A percentile compares a stretch with the other conserved stretches of the same genome.
Conservation (phyloP, 2,797 vertebrate genomes). For the Nannoperca australis region DNA sequence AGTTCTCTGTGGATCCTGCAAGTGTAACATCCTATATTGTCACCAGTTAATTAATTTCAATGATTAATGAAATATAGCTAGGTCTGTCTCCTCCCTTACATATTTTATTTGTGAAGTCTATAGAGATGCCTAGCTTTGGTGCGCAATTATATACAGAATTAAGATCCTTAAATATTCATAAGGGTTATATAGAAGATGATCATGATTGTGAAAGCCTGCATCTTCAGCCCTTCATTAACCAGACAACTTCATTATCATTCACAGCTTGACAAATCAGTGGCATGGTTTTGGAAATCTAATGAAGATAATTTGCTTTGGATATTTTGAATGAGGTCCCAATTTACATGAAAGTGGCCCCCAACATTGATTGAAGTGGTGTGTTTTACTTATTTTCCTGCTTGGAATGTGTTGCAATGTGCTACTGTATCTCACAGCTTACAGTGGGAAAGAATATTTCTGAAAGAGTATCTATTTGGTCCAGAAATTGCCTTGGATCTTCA, state of each 20-base stretch:
- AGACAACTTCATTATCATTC: slow-evolving; percentile 85
- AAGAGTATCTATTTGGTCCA: slow-evolving; percentile 4
- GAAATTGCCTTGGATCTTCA: slow-evolving; percentile 30
- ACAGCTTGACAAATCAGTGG: slow-evolving; percentile 84
- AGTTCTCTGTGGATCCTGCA: slow-evolving; percentile 65
- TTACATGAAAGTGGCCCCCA: slow-evolving; percentile 78
- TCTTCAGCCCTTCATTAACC: slow-evolving; percentile 82
- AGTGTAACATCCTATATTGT: slow-evolving; percentile 81
- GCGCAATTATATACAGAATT: slow-evolving; percentile 85
- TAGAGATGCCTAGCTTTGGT: slow-evolving; percentile 79
- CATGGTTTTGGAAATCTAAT: slow-evolving; percentile 82
- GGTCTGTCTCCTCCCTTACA: slow-evolving; percentile 80
- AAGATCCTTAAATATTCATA: slow-evolving; percentile 84
- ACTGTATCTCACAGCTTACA: slow-evolving; percentile 11
- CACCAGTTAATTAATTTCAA: slow-evolving; percentile 84
- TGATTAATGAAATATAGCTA: slow-evolving; percentile 82
- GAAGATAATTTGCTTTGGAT: slow-evolving; percentile 83
- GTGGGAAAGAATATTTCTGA: neutral
- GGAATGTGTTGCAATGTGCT: slow-evolving; percentile 3
- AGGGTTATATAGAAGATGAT: slow-evolving; percentile 82
- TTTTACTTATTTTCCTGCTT: slow-evolving; percentile 67
- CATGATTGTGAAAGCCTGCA: slow-evolving; percentile 81
- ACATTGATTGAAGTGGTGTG: slow-evolving; percentile 73
- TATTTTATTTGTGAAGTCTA: slow-evolving; percentile 82
- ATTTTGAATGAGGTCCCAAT: slow-evolving; percentile 79